Evolutionary conservation across 2,797 vertebrate species (phyloP).

Genomic region (Aulostomus chinensis): DNA sequence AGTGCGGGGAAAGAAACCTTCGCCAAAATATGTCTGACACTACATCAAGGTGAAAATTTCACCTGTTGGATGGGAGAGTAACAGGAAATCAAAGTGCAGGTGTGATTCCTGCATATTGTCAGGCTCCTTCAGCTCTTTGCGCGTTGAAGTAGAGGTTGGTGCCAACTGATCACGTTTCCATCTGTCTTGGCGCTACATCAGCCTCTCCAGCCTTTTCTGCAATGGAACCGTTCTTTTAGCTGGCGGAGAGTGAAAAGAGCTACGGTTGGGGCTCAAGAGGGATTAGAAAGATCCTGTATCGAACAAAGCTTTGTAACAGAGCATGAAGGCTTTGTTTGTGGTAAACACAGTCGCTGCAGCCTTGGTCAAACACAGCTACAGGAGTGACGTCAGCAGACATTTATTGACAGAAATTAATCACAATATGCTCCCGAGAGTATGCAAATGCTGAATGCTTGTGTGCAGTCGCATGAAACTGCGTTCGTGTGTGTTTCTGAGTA

Average conservation of each 20-base stretch:
- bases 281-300: conserved; percentile 29
- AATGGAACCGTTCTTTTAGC: conserved; percentile 11
- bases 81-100: no score
- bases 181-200: conserved; percentile 30
- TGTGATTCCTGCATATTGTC: no score
- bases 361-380: conserved; percentile 29
- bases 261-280: conserved; percentile 9
- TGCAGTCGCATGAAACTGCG: neutral
- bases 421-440: neutral
- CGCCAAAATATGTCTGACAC: no score
- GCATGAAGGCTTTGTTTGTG: conserved; percentile 43
- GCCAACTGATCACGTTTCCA: conserved; percentile 24
- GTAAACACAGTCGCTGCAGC: conserved; percentile 47
- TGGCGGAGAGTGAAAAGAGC: conserved; percentile 25
- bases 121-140: no score
- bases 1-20: no score
- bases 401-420: conserved; percentile 26
- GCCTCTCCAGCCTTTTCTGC: conserved; percentile 31
- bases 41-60: no score
- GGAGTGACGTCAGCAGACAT: conserved; percentile 17
- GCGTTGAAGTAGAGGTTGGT: conserved; percentile 3
- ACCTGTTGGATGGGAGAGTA: no score
- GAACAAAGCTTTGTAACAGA: conserved; percentile 57
- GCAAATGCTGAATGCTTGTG: conserved; percentile 19
- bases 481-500: neutral